A percentile compares a stretch with the other conserved stretches of the same genome.
Conservation (phyloP, 2,113 vertebrate genomes). For the Paraplagusia blochii region DNA sequence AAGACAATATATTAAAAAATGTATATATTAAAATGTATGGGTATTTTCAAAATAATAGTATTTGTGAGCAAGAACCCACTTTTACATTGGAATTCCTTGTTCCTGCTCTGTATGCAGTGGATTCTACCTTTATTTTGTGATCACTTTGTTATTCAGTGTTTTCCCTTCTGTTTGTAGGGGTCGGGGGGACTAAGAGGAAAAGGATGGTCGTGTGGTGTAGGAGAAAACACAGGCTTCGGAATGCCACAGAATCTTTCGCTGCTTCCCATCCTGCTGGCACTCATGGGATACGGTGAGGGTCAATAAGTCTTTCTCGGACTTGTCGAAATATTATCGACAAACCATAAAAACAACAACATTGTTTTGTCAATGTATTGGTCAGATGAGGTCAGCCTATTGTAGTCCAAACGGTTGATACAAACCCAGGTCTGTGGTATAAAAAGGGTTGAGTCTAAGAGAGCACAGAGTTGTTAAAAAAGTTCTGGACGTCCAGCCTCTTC, state of each 20-base stretch:
- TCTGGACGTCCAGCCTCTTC: conserved; percentile 32
- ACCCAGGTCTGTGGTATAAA: conserved; percentile 1
- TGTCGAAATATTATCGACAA: neutral
- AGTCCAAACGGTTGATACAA: neutral
- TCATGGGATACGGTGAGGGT: conserved; percentile 88
- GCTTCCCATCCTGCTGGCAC: conserved; percentile 82
- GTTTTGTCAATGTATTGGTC: neutral
- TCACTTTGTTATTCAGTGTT: neutral
- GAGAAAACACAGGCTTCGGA: conserved; percentile 80
- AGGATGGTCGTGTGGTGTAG: conserved; percentile 84
- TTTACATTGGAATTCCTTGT: no score
- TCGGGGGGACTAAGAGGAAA: conserved; percentile 34
- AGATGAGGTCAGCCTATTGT: neutral
- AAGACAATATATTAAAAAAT: no score
- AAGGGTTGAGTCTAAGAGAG: conserved; percentile 14
- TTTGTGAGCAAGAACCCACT: no score
- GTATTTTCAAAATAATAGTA: no score
- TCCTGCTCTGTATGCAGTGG: no score
- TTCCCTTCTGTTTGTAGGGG: conserved; percentile 29
- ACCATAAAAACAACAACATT: neutral
- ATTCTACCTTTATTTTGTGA: no score
- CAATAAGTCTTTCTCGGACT: neutral
- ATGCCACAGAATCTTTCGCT: conserved; percentile 88
- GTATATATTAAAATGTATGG: no score
- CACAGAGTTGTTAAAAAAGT: conserved; percentile 11